phyloP scores from a whole-genome alignment of 2,888 invertebrate genomes.

The Barypeithes pellucidus region DNA sequence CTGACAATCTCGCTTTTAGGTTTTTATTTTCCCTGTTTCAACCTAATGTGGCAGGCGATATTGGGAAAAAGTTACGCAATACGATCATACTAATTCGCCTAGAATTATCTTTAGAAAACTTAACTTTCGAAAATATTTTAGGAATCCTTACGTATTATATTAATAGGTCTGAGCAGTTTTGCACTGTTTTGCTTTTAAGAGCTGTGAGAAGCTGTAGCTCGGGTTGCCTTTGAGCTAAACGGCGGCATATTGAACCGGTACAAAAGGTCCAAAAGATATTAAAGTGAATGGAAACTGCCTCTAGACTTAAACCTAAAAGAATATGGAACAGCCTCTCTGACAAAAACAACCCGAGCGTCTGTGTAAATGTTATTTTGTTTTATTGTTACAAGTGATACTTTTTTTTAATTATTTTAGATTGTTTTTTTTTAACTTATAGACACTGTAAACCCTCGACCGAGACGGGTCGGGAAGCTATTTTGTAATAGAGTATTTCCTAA shows the following conservation, averaged over 20 bases:
- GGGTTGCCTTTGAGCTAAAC: slow-evolving; percentile 56
- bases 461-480: slow-evolving; percentile 57
- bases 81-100: too few species aligned
- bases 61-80: too few species aligned
- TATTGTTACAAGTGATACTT: slow-evolving; percentile 70
- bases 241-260: slow-evolving; percentile 27
- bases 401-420: slow-evolving; percentile 66
- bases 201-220: slow-evolving; percentile 65
- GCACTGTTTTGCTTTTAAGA: slow-evolving; percentile 64
- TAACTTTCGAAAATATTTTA: too few species aligned
- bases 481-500: slow-evolving; percentile 60
- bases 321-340: background rate
- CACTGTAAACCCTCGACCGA: slow-evolving; percentile 45
- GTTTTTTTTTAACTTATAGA: slow-evolving; percentile 66
- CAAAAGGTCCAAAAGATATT: slow-evolving; percentile 2
- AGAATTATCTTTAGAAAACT: too few species aligned
- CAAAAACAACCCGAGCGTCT: slow-evolving; percentile 59
- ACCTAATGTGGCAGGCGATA: too few species aligned
- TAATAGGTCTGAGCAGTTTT: slow-evolving; percentile 66
- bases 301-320: background rate
- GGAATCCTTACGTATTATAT: slow-evolving; percentile 54
- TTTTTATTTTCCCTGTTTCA: too few species aligned
- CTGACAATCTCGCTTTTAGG: too few species aligned
- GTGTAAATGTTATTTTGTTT: slow-evolving; percentile 68
- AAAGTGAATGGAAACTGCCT: background rate